These are phyloP conservation scores for Ophraella communa DNA, from an alignment of 2,888 invertebrate species.

Conservation along the genomic window DNA sequence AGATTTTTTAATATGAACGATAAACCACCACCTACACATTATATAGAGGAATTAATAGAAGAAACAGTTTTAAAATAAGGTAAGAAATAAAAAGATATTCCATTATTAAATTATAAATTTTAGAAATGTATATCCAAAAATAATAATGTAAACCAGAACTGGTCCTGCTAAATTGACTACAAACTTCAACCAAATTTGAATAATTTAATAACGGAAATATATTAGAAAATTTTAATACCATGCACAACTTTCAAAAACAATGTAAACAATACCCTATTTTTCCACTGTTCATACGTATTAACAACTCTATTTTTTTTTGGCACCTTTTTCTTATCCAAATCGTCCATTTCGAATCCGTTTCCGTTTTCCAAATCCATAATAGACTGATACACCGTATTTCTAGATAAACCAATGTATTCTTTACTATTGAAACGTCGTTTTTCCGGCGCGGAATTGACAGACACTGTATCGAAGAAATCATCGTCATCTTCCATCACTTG, in stretches of 20 bases:
- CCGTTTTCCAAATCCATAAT: conserved; percentile 63
- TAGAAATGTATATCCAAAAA: neutral
- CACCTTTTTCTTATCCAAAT: conserved; percentile 60
- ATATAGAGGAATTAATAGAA: conserved; percentile 8
- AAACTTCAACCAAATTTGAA: neutral
- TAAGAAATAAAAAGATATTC: conserved; percentile 31
- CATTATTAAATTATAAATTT: conserved; percentile 2
- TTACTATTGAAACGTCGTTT: conserved; percentile 47
- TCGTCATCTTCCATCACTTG: conserved; percentile 53
- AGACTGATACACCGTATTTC: conserved; percentile 68
- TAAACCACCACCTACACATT: conserved; percentile 28
- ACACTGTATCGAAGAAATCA: conserved; percentile 58
- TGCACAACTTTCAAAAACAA: conserved; percentile 25
- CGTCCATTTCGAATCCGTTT: conserved; percentile 50
- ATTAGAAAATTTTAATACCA: conserved; percentile 2
- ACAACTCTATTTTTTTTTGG: conserved; percentile 59
- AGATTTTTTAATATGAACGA: conserved; percentile 2
- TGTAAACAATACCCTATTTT: conserved; percentile 63
- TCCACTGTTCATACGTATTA: conserved; percentile 68
- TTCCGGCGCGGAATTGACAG: conserved; percentile 51
- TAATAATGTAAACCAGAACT: no score
- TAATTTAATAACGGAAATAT: conserved; percentile 7
- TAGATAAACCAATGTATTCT: conserved; percentile 62
- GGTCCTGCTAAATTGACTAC: no score
- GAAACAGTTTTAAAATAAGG: conserved; percentile 49